Percentiles rank a stretch among this genome's conserved stretches.
Conservation (phyloP, 1,140 invertebrate species). For the Polypedilum pembai region DNA sequence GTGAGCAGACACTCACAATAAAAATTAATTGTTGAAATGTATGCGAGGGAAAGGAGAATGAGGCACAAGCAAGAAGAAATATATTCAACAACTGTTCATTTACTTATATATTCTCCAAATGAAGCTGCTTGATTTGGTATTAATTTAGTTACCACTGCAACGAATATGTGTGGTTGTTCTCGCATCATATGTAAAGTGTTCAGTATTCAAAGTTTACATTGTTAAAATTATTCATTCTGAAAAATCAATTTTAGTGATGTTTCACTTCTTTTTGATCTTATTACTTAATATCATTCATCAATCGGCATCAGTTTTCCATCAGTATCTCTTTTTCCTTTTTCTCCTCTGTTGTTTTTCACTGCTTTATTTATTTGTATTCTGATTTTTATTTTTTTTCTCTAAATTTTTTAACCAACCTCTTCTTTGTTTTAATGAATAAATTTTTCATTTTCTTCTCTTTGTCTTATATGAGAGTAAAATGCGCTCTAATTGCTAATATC, state of each 20-base stretch:
- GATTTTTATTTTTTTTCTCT: no score
- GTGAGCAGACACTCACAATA: neutral
- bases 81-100: conserved; percentile 6
- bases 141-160: neutral
- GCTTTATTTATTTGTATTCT: no score
- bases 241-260: conserved; percentile 1
- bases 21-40: conserved; percentile 3
- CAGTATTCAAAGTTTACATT: neutral
- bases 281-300: conserved; percentile 19
- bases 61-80: neutral
- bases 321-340: neutral
- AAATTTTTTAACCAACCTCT: no score
- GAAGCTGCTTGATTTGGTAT: neutral
- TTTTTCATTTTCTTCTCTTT: no score
- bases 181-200: neutral
- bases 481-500: no score
- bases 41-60: neutral
- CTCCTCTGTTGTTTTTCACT: neutral
- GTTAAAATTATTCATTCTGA: neutral
- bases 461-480: no score
- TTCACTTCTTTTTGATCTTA: neutral
- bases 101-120: neutral
- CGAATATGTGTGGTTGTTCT: neutral
- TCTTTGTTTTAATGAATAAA: no score
- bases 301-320: conserved; percentile 10